These are phyloP conservation scores for Muricea muricata DNA, from an alignment of 92 coral and sea anemone genomes.

Conservation along the genomic window DNA sequence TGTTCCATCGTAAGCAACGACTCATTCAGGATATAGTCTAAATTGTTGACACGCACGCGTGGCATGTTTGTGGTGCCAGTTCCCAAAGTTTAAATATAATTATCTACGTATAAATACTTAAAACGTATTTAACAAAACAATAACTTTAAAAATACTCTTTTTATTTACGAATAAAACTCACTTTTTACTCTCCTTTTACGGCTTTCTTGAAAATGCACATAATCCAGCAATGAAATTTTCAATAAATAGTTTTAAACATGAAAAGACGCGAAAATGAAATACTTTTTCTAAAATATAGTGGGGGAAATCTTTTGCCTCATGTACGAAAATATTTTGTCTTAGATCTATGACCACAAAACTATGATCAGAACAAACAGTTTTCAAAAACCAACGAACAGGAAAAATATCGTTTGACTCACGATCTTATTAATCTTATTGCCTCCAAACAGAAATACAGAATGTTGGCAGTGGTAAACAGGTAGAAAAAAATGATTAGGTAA, in stretches of 20 bases:
- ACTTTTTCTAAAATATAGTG: neutral
- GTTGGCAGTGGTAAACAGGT: neutral
- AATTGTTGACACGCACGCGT: neutral
- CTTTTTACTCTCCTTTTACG: neutral
- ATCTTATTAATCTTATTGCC: neutral
- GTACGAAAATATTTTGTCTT: too few species aligned
- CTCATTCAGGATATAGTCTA: neutral
- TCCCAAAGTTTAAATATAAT: conserved; percentile 2
- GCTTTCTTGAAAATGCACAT: neutral
- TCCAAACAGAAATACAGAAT: neutral
- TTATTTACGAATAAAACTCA: conserved; percentile 1
- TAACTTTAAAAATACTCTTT: conserved; percentile 27
- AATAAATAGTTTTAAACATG: neutral
- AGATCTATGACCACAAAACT: too few species aligned
- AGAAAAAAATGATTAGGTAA: too few species aligned
- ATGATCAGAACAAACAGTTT: too few species aligned
- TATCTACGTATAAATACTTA: conserved; percentile 14
- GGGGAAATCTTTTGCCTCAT: too few species aligned
- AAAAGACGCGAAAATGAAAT: neutral
- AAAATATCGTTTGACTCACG: neutral
- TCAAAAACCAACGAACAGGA: too few species aligned
- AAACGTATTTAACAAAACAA: conserved; percentile 14
- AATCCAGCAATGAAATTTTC: neutral
- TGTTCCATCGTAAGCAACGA: neutral
- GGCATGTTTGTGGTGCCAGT: neutral